These are phyloP conservation scores for Cavia aperea DNA, from an alignment of 2,113 vertebrate genomes.

Conservation along the genomic window DNA sequence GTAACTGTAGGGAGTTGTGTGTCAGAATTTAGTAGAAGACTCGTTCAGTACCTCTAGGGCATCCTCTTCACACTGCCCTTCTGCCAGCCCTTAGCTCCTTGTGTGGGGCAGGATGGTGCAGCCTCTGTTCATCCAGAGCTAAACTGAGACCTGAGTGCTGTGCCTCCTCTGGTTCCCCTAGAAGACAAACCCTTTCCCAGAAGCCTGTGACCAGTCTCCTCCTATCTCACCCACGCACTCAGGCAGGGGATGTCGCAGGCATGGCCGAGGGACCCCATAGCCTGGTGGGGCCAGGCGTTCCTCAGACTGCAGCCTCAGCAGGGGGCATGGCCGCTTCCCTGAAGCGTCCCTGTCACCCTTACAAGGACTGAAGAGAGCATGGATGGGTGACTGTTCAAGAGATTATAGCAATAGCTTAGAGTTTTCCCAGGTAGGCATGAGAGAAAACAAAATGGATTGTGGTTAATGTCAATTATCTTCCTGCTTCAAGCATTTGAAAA, in stretches of 20 bases:
- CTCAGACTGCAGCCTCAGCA: neutral
- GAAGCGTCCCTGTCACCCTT: neutral
- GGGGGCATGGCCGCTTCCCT: neutral
- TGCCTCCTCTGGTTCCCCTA: neutral
- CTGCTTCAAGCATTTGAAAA: neutral
- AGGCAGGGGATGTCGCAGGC: neutral
- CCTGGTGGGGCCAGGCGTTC: no score
- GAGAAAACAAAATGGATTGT: neutral
- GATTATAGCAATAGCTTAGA: neutral
- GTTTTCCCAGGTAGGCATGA: neutral
- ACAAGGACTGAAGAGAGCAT: neutral
- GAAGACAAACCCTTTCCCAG: neutral
- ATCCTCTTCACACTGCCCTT: neutral
- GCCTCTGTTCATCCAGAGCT: neutral
- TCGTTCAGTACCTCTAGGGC: no score
- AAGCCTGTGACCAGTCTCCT: neutral
- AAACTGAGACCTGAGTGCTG: neutral
- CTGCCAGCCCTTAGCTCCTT: neutral
- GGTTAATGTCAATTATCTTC: neutral
- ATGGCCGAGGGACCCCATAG: neutral
- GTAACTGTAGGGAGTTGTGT: neutral
- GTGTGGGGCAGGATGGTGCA: neutral
- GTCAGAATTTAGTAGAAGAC: neutral
- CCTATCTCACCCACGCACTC: neutral
- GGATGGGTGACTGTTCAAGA: neutral